These are phyloP conservation scores for Argentina silus DNA, from an alignment of 2,797 vertebrate genomes.

Conservation along the genomic window DNA sequence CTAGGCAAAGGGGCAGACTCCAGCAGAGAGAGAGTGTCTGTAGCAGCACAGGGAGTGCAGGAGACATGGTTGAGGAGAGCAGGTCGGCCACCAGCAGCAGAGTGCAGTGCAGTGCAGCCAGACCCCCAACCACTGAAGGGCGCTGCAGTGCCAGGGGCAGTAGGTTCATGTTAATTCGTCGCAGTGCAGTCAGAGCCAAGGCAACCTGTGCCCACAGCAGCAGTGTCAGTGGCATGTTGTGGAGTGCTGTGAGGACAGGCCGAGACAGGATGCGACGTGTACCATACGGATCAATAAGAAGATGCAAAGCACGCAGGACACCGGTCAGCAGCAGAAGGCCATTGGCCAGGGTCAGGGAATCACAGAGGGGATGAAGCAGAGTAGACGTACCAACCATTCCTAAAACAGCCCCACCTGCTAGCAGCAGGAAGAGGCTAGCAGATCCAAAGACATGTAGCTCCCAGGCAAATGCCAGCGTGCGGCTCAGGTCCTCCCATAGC, in stretches of 20 bases:
- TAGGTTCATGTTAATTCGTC: conserved; percentile 65
- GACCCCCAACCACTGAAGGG: conserved; percentile 69
- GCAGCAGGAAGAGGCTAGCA: conserved; percentile 84
- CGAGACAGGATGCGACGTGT: conserved; percentile 75
- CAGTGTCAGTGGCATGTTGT: conserved; percentile 83
- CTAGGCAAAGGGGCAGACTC: conserved; percentile 75
- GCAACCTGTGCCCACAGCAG: conserved; percentile 79
- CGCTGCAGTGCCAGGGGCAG: conserved; percentile 69
- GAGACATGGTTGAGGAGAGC: conserved; percentile 69
- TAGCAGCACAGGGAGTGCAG: conserved; percentile 76
- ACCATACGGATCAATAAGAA: conserved; percentile 88
- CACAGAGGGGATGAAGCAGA: conserved; percentile 63
- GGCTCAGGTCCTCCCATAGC: conserved; percentile 86
- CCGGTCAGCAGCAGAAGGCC: conserved; percentile 77
- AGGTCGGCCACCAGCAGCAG: conserved; percentile 77
- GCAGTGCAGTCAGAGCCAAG: conserved; percentile 77
- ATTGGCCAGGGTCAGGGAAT: conserved; percentile 70
- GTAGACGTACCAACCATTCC: conserved; percentile 65
- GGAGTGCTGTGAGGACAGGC: conserved; percentile 77
- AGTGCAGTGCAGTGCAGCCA: conserved; percentile 68
- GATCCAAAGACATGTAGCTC: conserved; percentile 89
- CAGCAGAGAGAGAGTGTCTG: conserved; percentile 82
- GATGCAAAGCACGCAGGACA: conserved; percentile 78
- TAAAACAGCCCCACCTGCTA: conserved; percentile 72
- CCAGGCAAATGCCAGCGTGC: conserved; percentile 87